Percentiles rank a stretch among this genome's conserved stretches.
phyloP scores from a whole-genome alignment of 2,113 vertebrate species.

The Struthio camelus region DNA sequence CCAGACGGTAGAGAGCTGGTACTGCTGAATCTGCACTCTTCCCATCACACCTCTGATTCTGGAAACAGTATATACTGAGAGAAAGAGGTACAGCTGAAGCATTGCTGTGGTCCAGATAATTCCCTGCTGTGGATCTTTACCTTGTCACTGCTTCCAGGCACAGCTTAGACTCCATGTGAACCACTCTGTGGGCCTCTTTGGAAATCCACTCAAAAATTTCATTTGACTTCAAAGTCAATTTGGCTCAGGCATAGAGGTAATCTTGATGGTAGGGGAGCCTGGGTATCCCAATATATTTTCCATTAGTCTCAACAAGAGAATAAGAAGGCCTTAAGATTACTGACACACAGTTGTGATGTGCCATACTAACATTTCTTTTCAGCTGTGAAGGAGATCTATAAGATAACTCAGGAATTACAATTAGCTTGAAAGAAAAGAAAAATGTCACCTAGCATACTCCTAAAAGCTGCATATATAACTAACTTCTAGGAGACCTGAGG shows the following conservation, averaged over 20 bases:
- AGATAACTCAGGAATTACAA: conserved; percentile 18
- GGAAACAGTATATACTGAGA: background rate
- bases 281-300: background rate
- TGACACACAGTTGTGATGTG: background rate
- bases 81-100: background rate
- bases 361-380: background rate
- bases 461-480: background rate
- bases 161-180: background rate
- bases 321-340: background rate
- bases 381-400: background rate
- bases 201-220: conserved; percentile 6
- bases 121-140: background rate
- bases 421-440: conserved; percentile 16
- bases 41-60: conserved; percentile 4
- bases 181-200: background rate
- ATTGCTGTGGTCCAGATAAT: background rate
- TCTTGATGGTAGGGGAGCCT: background rate
- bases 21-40: conserved; percentile 37
- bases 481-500: background rate
- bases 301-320: background rate
- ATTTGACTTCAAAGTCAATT: background rate
- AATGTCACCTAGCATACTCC: background rate
- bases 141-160: conserved; percentile 7
- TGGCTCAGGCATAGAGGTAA: background rate
- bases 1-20: background rate